A percentile compares a stretch with the other conserved stretches of the same genome.
phyloP scores from a whole-genome alignment of 2,113 vertebrate species.

The Ctenodactylus gundi region DNA sequence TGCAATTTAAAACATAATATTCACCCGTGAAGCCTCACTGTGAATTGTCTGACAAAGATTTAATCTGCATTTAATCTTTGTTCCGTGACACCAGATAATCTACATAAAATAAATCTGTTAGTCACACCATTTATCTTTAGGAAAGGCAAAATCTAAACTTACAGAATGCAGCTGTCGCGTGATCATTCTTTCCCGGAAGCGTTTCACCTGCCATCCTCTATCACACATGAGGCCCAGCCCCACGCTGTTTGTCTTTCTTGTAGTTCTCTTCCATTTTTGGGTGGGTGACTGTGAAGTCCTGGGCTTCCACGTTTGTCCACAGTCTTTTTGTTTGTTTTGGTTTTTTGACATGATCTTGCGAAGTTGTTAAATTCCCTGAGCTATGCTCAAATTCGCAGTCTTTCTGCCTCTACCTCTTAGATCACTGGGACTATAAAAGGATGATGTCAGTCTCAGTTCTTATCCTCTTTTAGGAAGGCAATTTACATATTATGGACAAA shows the following conservation, averaged over 20 bases:
- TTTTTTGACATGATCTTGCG: too few relatives aligned
- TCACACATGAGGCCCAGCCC: background rate
- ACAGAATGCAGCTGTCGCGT: background rate
- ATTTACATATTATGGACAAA: background rate
- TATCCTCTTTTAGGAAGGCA: background rate
- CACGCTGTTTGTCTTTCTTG: too few relatives aligned
- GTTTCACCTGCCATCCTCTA: background rate
- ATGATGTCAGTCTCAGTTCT: too few relatives aligned
- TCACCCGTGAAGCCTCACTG: background rate
- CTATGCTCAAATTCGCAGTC: too few relatives aligned
- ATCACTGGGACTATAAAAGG: too few relatives aligned
- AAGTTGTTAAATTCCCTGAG: too few relatives aligned
- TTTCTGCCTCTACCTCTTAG: too few relatives aligned
- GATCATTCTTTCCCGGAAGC: background rate
- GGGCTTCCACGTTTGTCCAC: too few relatives aligned
- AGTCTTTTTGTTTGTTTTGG: too few relatives aligned
- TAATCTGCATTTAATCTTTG: background rate
- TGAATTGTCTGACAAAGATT: constrained; percentile 3
- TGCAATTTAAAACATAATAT: background rate
- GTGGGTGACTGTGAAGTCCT: too few relatives aligned
- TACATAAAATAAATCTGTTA: background rate
- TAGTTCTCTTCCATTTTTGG: too few relatives aligned
- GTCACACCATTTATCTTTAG: background rate
- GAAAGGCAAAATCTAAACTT: background rate
- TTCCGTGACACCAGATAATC: background rate